Conservation (phyloP, 2,113 vertebrate species). For the Cranoglanis bouderius region DNA sequence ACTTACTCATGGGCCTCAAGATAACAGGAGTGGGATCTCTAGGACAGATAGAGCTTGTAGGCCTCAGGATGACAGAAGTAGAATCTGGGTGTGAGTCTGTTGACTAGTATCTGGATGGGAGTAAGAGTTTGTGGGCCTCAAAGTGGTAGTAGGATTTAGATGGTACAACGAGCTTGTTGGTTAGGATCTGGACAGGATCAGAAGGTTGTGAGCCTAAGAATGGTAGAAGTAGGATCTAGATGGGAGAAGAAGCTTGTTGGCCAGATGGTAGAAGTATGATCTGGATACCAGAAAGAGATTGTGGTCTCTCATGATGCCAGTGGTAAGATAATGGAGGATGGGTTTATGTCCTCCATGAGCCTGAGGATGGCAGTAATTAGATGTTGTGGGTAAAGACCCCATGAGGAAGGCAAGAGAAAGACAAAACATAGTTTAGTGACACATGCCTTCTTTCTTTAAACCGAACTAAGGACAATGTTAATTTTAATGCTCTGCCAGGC, state of each 20-base stretch:
- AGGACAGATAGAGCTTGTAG: neutral
- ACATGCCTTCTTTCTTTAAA: neutral
- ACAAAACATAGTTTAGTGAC: neutral
- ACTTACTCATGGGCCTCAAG: no score
- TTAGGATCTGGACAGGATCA: neutral
- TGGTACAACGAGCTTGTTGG: neutral
- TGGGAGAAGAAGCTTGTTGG: neutral
- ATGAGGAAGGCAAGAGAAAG: neutral
- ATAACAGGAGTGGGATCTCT: no score
- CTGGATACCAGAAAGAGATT: neutral
- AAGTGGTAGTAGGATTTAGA: neutral
- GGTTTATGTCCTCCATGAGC: neutral
- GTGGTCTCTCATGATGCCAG: neutral
- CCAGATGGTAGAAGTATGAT: neutral
- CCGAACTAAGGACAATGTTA: neutral
- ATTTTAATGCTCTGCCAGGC: conserved; percentile 2
- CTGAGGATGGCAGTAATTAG: neutral
- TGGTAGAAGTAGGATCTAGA: neutral
- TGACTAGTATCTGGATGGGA: no score
- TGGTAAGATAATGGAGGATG: neutral
- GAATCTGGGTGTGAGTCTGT: neutral
- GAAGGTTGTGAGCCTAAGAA: neutral
- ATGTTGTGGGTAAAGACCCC: neutral
- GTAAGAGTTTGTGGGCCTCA: neutral
- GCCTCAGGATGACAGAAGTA: neutral